These are phyloP conservation scores for Microcebus griseorufus DNA, from an alignment of 2,113 vertebrate species.

Conservation along the genomic window DNA sequence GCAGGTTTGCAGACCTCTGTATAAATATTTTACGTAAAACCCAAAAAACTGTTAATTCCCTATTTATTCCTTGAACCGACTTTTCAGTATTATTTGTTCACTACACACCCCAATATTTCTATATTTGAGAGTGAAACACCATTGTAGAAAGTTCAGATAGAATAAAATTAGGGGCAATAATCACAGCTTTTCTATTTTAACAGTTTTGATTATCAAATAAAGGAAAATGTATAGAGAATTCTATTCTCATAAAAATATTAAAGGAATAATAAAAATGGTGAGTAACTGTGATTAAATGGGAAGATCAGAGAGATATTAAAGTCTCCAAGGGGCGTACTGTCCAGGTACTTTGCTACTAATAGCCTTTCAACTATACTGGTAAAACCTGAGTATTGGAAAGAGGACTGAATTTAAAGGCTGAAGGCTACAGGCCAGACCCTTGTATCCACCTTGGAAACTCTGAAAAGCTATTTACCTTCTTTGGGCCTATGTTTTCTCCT, in stretches of 20 bases:
- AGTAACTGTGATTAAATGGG: background rate
- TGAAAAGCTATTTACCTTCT: background rate
- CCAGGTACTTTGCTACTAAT: background rate
- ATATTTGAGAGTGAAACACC: background rate
- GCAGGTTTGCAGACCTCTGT: background rate
- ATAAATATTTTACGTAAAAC: conserved; percentile 23
- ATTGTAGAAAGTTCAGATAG: background rate
- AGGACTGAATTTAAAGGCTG: background rate
- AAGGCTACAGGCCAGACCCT: background rate
- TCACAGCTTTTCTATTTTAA: background rate
- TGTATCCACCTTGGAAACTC: background rate
- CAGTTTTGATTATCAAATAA: background rate
- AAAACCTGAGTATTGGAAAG: background rate
- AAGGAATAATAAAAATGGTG: background rate
- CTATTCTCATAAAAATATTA: background rate
- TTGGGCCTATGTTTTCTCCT: background rate
- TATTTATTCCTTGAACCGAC: background rate
- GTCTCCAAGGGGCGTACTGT: fast-evolving
- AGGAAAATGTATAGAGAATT: background rate
- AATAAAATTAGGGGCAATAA: background rate
- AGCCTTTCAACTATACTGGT: background rate
- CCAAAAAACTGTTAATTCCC: background rate
- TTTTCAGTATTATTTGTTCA: conserved; percentile 11
- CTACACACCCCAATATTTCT: background rate
- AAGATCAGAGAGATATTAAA: background rate